Evolutionary conservation across 2,113 vertebrate genomes (phyloP).

Genomic region (Gadus chalcogrammus): DNA sequence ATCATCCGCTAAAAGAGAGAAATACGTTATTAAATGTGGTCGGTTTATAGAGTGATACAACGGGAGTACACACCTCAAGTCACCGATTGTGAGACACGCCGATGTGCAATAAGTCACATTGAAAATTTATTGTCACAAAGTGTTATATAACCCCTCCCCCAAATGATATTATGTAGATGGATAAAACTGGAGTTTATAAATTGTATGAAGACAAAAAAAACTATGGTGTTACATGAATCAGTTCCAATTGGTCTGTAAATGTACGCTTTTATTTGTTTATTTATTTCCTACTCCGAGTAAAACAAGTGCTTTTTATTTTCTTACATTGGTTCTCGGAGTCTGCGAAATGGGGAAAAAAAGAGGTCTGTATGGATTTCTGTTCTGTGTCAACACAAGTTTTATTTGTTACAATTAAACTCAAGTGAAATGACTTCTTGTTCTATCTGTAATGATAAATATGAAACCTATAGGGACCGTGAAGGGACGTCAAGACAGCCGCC

Average conservation of each 20-base stretch:
- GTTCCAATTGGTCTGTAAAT: conserved; percentile 94
- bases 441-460: conserved; percentile 2
- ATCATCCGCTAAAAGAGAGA: conserved; percentile 34
- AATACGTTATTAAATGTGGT: conserved; percentile 44
- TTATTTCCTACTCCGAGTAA: conserved; percentile 82
- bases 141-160: conserved; percentile 52
- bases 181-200: conserved; percentile 75
- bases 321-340: conserved; percentile 93
- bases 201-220: conserved; percentile 73
- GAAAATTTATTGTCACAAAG: conserved; percentile 72
- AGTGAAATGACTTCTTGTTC: conserved; percentile 82
- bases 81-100: conserved; percentile 62
- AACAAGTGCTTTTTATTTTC: conserved; percentile 98
- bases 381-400: conserved; percentile 99
- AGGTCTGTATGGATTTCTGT: conserved; percentile 97
- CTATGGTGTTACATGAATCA: conserved; percentile 84
- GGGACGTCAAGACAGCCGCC: neutral
- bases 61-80: conserved; percentile 58
- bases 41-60: conserved; percentile 51
- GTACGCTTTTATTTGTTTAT: conserved; percentile 81
- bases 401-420: conserved; percentile 99
- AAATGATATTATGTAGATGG: conserved; percentile 69
- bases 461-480: neutral
- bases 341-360: conserved; percentile 72
- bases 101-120: conserved; percentile 63